Evolutionary conservation across 1,140 invertebrate genomes (phyloP), one percentile per base, ranked within the genome.

Genomic region (Drosophila setifemur): DNA sequence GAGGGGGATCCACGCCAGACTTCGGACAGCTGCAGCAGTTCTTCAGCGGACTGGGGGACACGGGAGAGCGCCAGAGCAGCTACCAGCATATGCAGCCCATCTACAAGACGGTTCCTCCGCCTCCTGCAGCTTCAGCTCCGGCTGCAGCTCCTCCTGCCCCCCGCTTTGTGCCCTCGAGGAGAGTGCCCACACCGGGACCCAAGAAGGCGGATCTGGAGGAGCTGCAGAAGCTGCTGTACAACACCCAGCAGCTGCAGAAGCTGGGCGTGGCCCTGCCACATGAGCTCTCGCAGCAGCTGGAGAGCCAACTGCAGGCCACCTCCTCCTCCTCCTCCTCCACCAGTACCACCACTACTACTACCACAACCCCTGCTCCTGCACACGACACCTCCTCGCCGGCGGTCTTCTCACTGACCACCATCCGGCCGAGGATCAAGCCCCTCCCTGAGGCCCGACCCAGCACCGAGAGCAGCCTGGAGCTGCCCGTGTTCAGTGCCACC

Each of bases 251-350:
- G 58, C 33, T 90, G 35, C 90, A 92, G 63, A 90, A 90, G 50
- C 49, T 91, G 25, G 92, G 92, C 72, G 89, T 91, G 12, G 90
- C 90, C 0, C 52, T 91, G 35, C 91, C 90, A 18, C 71, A 83
- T 14, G 85, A 89, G 25, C 55, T 89, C 1, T 87, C 85, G 0
- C 57, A 77, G 25, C 85, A 89, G 49, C 49, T 90, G 23, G 88
- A 90, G 43, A 81, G 63, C 4, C 81, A 87, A 31, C 53, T 89
- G 11, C 53, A 85, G 45, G 42, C 42, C 33, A 73, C 37, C 42
- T 72, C 25, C 11, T 52, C 58, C 9, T 50, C 44, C 8, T 29
- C 39, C 6, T 55, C 21, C 12, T 44, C 52, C 2, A 55, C 47
- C 2, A 31, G 11, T 0, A 54, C 8, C 2, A 37, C 35, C 6